phyloP scores from a whole-genome alignment of 2,113 vertebrate genomes.

The Hemibagrus wyckioides region DNA sequence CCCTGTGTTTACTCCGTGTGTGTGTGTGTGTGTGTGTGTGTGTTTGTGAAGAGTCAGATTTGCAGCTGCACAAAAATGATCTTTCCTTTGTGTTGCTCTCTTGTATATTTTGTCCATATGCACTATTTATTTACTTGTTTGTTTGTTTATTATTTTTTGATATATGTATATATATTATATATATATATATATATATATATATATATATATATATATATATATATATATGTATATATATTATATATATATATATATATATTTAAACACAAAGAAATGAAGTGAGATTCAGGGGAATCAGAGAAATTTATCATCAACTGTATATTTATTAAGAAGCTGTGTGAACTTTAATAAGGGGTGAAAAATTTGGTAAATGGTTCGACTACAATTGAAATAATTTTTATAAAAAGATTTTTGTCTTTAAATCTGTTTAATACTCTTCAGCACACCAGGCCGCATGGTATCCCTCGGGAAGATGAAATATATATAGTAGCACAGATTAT shows the following conservation, averaged over 20 bases:
- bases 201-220: not conserved
- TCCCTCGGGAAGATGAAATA: not conserved
- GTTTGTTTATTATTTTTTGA: not conserved
- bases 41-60: not conserved
- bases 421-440: not conserved
- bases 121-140: not conserved
- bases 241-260: too few species aligned
- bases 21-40: not conserved
- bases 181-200: too few species aligned
- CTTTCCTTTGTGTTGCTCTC: not conserved
- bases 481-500: too few species aligned
- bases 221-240: not conserved
- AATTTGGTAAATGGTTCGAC: not conserved
- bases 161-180: not conserved
- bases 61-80: not conserved
- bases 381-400: not conserved
- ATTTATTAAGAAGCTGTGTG: not conserved
- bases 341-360: not conserved
- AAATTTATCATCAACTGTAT: not conserved
- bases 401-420: not conserved
- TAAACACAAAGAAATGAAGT: not conserved
- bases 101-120: not conserved
- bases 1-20: not conserved
- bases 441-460: not conserved
- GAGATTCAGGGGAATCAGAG: not conserved